Evolutionary conservation across 2,797 vertebrate species (phyloP).

Genomic region (Phoebastria nigripes): DNA sequence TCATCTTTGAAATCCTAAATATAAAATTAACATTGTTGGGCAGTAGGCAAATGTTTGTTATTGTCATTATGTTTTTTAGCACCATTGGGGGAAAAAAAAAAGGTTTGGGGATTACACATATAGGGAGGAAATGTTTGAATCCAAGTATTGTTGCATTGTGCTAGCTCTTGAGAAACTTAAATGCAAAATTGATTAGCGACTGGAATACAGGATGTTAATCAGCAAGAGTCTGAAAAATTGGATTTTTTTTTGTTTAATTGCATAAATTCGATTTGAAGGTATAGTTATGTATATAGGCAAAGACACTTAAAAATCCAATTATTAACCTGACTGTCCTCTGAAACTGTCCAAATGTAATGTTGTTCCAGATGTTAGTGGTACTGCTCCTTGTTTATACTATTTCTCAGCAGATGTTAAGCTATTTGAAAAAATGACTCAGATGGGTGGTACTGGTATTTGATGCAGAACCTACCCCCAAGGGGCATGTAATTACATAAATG

Average conservation of each 20-base stretch:
- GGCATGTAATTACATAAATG: constrained; percentile 55
- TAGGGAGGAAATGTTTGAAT: neutral
- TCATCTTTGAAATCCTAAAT: neutral
- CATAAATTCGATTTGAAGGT: neutral
- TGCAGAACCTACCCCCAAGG: constrained; percentile 41
- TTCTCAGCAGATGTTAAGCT: constrained; percentile 69
- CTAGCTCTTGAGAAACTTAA: neutral
- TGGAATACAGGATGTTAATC: neutral
- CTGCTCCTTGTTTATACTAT: constrained; percentile 54
- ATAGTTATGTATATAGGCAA: neutral
- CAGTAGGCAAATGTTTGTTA: neutral
- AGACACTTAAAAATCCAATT: neutral
- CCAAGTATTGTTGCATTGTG: neutral
- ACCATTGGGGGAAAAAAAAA: neutral
- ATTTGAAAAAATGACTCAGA: constrained; percentile 75
- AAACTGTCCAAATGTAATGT: neutral
- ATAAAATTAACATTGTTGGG: neutral
- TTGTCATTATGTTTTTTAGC: neutral
- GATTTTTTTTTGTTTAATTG: neutral
- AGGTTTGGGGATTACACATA: neutral
- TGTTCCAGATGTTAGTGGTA: constrained; percentile 53
- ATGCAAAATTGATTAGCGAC: neutral
- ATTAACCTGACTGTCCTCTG: neutral
- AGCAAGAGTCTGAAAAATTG: neutral
- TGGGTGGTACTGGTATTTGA: constrained; percentile 73